Base-by-base conservation (phyloP, 2,888 invertebrate genomes). In the Mycalesis mineus region DNA sequence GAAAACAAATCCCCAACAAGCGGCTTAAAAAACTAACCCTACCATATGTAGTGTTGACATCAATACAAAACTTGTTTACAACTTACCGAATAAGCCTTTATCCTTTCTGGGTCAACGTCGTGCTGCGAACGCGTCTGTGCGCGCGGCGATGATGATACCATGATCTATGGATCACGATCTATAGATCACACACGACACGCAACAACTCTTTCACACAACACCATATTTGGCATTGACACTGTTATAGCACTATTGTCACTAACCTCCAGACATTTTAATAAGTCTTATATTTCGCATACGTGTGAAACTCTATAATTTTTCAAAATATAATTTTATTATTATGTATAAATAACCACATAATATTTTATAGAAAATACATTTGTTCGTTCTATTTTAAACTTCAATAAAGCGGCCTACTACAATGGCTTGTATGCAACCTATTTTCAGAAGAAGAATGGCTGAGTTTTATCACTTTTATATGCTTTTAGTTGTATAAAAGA, bases 131-230 rank as follows among this genome's bases (percentile, higher is more conserved):
- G 86, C 60, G 85, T 72, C 71, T 84, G 87, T 77, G 88, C 84
- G 62, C 87, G 87, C 77, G 89, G 88, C 74, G 89, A 88, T 77
- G 89, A 89, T 77, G 89, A 89, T 73, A 89, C 89, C 89, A 89
- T 89, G 80, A 80, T 87, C 85, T 81, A 80, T 77, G 70, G 81
- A 81, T 83, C 85, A 82, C 84, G 79, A 77, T 74, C 73, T 74
- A 72, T 71, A 69, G 73, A 76, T 75, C 73, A 64, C 68, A 58
- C 58, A 31, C 37, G 15, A 53, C 50, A 39, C 48, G 28, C 14
- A 22, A 37, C 51, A 60, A 37, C 50, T 45, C 40, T 59, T 36
- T 48, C 47, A 45, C 56, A 49, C 15, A 41, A 56, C 49, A 45
- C 57, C 57, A 57, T 39, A 42, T 45, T 57, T 40, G 42, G 47